Evolutionary conservation across 2,113 vertebrate species (phyloP).

Genomic region (Sisor rabdophorus): DNA sequence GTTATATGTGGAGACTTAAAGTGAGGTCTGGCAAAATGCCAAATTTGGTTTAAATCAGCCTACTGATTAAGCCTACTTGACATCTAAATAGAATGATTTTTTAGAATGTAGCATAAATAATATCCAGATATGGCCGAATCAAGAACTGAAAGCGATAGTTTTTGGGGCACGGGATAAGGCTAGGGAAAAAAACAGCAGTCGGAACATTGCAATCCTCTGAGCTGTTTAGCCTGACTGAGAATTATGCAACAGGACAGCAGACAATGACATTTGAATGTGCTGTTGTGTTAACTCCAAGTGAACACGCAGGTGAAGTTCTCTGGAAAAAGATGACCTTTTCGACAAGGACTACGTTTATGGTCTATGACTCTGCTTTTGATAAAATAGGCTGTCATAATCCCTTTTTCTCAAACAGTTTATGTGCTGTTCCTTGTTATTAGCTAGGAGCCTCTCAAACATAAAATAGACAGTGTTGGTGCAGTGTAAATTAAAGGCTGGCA

Average conservation of each 20-base stretch:
- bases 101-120: slow-evolving; percentile 22
- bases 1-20: slow-evolving; percentile 24
- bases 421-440: neutral
- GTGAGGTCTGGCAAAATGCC: slow-evolving; percentile 31
- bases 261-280: slow-evolving; percentile 53
- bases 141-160: neutral
- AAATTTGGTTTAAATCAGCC: slow-evolving; percentile 32
- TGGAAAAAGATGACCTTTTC: slow-evolving; percentile 54
- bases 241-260: slow-evolving; percentile 47
- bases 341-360: slow-evolving; percentile 23
- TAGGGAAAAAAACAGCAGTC: slow-evolving; percentile 6
- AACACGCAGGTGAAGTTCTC: slow-evolving; percentile 36
- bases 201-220: slow-evolving; percentile 40
- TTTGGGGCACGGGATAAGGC: slow-evolving; percentile 21
- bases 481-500: neutral
- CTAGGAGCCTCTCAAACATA: neutral
- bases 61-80: slow-evolving; percentile 13
- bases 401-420: slow-evolving; percentile 10
- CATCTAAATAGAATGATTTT: slow-evolving; percentile 24
- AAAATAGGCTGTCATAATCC: neutral
- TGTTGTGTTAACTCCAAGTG: slow-evolving; percentile 37
- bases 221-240: slow-evolving; percentile 23
- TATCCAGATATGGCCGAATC: slow-evolving; percentile 29
- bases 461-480: neutral
- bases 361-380: slow-evolving; percentile 22